Percentiles rank a stretch among this genome's conserved stretches.
Conservation (phyloP, 2,113 vertebrate genomes). For the Hippocampus mohnikei region DNA sequence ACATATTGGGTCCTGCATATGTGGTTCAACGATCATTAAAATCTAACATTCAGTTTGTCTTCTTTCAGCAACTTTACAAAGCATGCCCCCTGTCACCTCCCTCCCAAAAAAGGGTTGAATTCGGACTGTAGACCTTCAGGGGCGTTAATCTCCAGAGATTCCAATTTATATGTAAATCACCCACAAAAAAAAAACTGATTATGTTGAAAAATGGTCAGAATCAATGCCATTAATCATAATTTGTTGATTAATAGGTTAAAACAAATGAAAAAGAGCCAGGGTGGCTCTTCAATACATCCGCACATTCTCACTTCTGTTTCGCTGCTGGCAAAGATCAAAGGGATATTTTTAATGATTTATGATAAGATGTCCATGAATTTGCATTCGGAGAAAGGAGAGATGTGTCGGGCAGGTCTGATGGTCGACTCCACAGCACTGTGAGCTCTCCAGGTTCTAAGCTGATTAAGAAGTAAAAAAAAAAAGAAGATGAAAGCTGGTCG, state of each 20-base stretch:
- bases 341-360: slow-evolving; percentile 54
- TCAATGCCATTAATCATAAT: not conserved
- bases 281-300: slow-evolving; percentile 1
- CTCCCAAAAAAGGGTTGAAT: too few species aligned
- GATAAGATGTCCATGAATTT: slow-evolving; percentile 32
- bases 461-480: slow-evolving; percentile 38
- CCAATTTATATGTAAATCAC: slow-evolving; percentile 4
- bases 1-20: too few species aligned
- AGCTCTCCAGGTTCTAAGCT: slow-evolving; percentile 25
- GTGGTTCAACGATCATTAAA: too few species aligned
- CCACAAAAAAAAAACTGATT: not conserved
- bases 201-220: not conserved
- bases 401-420: slow-evolving; percentile 20
- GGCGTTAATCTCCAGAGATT: not conserved
- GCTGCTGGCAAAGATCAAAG: slow-evolving; percentile 33
- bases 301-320: slow-evolving; percentile 25
- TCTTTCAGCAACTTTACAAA: too few species aligned
- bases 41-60: too few species aligned
- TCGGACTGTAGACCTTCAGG: too few species aligned
- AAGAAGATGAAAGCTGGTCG: slow-evolving; percentile 18
- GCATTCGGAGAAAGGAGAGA: slow-evolving; percentile 21
- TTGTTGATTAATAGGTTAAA: not conserved
- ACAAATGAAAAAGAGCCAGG: not conserved
- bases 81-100: too few species aligned
- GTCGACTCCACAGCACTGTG: slow-evolving; percentile 8